A percentile compares a stretch with the other conserved stretches of the same genome.
phyloP scores from a whole-genome alignment of 2,113 vertebrate species.

The Alethe castanea region DNA sequence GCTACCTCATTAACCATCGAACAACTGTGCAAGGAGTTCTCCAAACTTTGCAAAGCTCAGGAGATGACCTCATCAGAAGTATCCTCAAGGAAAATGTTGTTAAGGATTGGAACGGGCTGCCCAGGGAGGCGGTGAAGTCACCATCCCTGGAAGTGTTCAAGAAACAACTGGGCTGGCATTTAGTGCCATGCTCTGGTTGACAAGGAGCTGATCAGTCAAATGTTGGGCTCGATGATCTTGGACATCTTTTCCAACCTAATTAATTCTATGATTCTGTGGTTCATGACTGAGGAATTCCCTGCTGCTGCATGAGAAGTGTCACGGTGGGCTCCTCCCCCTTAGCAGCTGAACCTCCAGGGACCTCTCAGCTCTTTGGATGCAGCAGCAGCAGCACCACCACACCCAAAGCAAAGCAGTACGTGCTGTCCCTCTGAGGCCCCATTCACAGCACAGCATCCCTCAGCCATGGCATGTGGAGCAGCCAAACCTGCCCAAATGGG shows the following conservation, averaged over 20 bases:
- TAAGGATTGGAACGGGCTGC: not conserved
- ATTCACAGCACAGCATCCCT: not conserved
- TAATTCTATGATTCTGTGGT: not conserved
- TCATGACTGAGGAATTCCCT: rapidly evolving
- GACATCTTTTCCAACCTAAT: not conserved
- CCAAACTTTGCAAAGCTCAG: not conserved
- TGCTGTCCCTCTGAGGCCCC: rapidly evolving
- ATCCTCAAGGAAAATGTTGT: not conserved
- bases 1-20: not conserved
- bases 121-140: not conserved
- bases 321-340: rapidly evolving
- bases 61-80: not conserved
- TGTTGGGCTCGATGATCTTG: not conserved
- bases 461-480: rapidly evolving
- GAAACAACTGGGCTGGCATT: not conserved
- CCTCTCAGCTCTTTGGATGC: not conserved
- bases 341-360: not conserved
- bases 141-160: not conserved
- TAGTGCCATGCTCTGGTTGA: not conserved
- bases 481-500: not conserved
- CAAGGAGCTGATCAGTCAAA: not conserved
- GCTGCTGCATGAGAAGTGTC: rapidly evolving
- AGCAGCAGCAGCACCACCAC: not conserved
- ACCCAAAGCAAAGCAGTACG: not conserved
- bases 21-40: rapidly evolving